Conservation (phyloP, 2,113 vertebrate genomes). For the Morone chrysops region DNA sequence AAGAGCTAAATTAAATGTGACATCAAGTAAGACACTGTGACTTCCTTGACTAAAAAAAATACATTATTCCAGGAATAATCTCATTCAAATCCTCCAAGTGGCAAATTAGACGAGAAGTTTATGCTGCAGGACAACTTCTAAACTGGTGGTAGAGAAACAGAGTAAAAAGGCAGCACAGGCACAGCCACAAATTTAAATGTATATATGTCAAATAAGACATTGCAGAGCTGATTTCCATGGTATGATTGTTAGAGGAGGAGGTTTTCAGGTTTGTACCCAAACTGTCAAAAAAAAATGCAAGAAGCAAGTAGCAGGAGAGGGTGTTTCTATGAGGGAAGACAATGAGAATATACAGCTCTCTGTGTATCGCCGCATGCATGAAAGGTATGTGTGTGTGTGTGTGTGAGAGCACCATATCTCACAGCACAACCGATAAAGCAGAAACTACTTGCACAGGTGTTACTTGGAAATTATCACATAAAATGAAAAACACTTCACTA, state of each 20-base stretch:
- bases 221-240: neutral
- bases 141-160: neutral
- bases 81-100: slow-evolving; percentile 27
- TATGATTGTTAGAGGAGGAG: slow-evolving; percentile 1
- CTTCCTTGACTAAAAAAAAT: slow-evolving; percentile 32
- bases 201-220: neutral
- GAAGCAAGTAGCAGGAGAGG: neutral
- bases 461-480: slow-evolving; percentile 59
- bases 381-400: neutral
- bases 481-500: slow-evolving; percentile 55
- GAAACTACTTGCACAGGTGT: slow-evolving; percentile 54
- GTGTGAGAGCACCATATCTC: slow-evolving; percentile 10
- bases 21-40: slow-evolving; percentile 59
- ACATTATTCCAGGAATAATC: slow-evolving; percentile 55
- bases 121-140: slow-evolving; percentile 1
- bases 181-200: slow-evolving; percentile 6
- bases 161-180: slow-evolving; percentile 11
- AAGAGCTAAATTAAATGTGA: slow-evolving; percentile 56
- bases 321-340: slow-evolving; percentile 9
- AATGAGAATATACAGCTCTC: slow-evolving; percentile 10
- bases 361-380: neutral
- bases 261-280: slow-evolving; percentile 9
- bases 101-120: slow-evolving; percentile 45
- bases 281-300: neutral
- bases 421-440: slow-evolving; percentile 34